Percentiles rank a stretch among this genome's conserved stretches.
Evolutionary conservation across 2,888 invertebrate genomes (phyloP).

Genomic region (Tetranychus truncatus): DNA sequence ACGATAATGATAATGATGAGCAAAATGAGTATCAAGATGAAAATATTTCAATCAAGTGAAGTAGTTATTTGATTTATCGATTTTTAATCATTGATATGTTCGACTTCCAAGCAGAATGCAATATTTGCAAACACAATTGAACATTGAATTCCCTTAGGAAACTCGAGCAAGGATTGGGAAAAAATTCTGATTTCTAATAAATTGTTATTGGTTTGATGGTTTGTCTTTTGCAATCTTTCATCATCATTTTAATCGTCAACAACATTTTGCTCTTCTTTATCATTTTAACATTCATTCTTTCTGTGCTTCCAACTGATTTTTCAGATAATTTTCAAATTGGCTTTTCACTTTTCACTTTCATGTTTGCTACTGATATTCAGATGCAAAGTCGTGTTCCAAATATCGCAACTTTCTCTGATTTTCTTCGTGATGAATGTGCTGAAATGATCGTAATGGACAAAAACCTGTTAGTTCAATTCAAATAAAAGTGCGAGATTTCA

Average conservation of each 20-base stretch:
- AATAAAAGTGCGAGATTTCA: no score
- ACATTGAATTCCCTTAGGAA: not conserved
- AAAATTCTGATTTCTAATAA: not conserved
- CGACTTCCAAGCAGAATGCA: not conserved
- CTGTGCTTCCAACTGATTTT: no score
- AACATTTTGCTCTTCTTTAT: not conserved
- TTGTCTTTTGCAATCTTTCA: not conserved
- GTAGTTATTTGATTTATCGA: not conserved
- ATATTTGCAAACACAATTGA: not conserved
- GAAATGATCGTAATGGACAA: no score
- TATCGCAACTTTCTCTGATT: no score
- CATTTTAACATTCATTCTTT: no score
- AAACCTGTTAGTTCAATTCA: no score
- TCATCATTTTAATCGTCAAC: not conserved
- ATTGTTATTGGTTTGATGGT: not conserved
- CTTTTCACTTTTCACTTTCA: no score
- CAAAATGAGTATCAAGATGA: not conserved
- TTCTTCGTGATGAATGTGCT: no score
- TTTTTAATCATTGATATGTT: not conserved
- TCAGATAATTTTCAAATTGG: no score
- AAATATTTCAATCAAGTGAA: constrained; percentile 1
- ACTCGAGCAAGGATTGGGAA: not conserved
- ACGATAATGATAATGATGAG: not conserved
- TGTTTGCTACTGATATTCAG: no score
- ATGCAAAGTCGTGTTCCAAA: no score